A percentile compares a stretch with the other conserved stretches of the same genome.
Conservation (phyloP, 2,888 invertebrate genomes). For the Synergus umbraculus region DNA sequence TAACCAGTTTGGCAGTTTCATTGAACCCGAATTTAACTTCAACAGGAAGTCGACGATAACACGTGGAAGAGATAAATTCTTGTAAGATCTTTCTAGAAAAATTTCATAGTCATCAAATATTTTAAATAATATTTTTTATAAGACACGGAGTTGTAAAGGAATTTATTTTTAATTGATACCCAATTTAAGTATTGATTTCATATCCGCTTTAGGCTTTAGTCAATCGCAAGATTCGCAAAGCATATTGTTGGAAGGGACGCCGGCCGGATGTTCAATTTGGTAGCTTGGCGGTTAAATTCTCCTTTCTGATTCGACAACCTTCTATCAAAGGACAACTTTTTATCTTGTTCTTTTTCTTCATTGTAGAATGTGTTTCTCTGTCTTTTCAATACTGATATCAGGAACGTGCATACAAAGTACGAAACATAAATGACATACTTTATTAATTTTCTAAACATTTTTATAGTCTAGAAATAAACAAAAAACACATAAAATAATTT, state of each 20-base stretch:
- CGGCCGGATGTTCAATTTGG: neutral
- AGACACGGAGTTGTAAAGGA: neutral
- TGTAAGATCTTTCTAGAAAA: neutral
- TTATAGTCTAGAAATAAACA: too few species aligned
- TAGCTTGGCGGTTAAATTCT: conserved; percentile 1
- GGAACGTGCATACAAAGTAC: neutral
- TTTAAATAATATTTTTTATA: neutral
- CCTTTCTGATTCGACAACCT: conserved; percentile 1
- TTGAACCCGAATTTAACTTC: neutral
- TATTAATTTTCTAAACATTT: too few species aligned
- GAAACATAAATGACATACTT: too few species aligned
- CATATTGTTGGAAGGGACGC: neutral
- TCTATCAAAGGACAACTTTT: neutral
- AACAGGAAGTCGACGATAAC: neutral
- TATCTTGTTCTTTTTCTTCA: neutral
- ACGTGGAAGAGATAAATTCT: neutral
- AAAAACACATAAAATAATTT: too few species aligned
- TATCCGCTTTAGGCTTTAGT: neutral
- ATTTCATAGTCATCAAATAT: neutral
- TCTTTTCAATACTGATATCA: neutral
- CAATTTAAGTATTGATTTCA: conserved; percentile 24
- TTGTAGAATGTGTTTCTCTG: neutral
- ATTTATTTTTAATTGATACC: neutral
- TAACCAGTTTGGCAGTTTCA: neutral
- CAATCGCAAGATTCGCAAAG: neutral